Evolutionary conservation across 2,888 invertebrate genomes (phyloP), one percentile per base, ranked within the genome.

Genomic region (Drosophila borealis): DNA sequence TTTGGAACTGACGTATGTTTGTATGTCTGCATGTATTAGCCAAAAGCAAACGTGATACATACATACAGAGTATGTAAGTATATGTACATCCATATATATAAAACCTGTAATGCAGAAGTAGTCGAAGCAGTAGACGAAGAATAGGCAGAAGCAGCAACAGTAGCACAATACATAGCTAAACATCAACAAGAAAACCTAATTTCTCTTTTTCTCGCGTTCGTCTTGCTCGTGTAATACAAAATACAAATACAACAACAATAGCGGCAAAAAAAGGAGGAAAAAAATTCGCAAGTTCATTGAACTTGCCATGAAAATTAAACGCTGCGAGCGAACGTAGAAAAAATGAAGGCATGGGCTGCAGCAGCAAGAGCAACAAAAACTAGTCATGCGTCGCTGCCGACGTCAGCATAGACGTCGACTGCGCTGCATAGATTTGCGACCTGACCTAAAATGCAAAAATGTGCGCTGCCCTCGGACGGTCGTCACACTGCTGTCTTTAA

Each of bases 401-500:
- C 72, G 54, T 70, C 69, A 64, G 54, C 70, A 62, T 65, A 21
- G 74, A 59, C 54, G 56, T 2, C 19, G 54, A 37, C 68, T 45
- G 54, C 68, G 74, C 70, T 87, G 88, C 89, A 91, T 90, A 86
- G 89, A 90, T 90, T 91, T 90, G 91, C 81, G 83, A 91, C 91
- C 91, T 91, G 91, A 91, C 91, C 91, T 90, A 91, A 91, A 91
- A 91, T 90, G 89, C 89, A 89, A 85, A 90, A 89, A 80, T 79
- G 8, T 78, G 68, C 70, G 53, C 65, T 71, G 65, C 70, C 65
- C 66, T 66, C 60, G 19, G 53, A 66, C 41, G 44, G 51, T 33
- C 61, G 48, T 45, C 11, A 44, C 54, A 44, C 53, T 56, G 36
- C 75, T 76, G 70, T 50, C 53, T 41, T 54, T 79, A 85, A 81